Evolutionary conservation across 1,140 invertebrate species (phyloP).

Genomic region (Heliothis subflexa): DNA sequence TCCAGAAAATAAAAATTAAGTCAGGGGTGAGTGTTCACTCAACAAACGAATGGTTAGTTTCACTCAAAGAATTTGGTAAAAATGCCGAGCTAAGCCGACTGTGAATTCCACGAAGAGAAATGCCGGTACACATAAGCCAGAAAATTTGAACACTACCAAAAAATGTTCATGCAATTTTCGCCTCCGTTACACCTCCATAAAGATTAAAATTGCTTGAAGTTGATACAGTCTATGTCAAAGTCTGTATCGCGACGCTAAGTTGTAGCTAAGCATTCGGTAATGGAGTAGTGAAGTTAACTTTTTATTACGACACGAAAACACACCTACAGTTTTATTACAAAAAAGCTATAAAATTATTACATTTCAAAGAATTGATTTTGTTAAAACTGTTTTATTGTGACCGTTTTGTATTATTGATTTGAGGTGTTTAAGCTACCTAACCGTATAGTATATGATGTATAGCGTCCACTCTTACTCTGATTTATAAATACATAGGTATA

Average conservation of each 20-base stretch:
- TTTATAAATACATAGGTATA: no score
- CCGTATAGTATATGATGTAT: no score
- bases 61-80: conserved; percentile 14
- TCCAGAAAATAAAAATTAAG: not conserved
- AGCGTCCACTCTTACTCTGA: no score
- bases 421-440: not conserved
- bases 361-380: conserved; percentile 29
- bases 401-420: not conserved
- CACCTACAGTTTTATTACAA: conserved; percentile 17
- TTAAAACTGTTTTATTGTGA: not conserved
- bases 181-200: not conserved
- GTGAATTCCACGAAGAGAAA: conserved; percentile 7
- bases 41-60: conserved; percentile 20
- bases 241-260: not conserved
- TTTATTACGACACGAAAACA: conserved; percentile 28
- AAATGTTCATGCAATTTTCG: not conserved
- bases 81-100: conserved; percentile 26
- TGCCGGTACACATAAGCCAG: not conserved
- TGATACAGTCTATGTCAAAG: not conserved
- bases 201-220: not conserved
- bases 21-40: not conserved
- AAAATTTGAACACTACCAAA: conserved; percentile 1
- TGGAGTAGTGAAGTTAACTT: conserved; percentile 27
- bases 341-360: conserved; percentile 13
- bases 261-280: conserved; percentile 26